phyloP scores from a whole-genome alignment of 1,140 invertebrate genomes.

The Heliconius congener region DNA sequence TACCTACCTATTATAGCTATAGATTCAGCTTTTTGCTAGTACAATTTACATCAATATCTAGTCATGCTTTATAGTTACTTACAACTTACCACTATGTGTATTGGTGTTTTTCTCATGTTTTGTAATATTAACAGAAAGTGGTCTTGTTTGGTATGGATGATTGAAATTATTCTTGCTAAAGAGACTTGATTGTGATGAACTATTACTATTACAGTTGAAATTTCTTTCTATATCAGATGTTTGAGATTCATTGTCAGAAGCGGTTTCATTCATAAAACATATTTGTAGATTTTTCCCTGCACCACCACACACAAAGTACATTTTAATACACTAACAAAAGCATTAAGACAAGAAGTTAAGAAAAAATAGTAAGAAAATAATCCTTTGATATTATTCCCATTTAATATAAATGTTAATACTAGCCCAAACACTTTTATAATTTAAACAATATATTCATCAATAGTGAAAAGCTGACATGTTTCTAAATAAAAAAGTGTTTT shows the following conservation, averaged over 20 bases:
- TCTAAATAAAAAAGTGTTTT: neutral
- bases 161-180: conserved; percentile 73
- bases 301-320: conserved; percentile 66
- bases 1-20: no score
- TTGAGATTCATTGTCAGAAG: conserved; percentile 90
- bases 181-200: conserved; percentile 65
- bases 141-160: conserved; percentile 78
- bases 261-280: conserved; percentile 97
- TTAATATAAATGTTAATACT: neutral
- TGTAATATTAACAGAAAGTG: conserved; percentile 74
- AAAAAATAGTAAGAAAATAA: neutral
- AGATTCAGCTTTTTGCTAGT: conserved; percentile 13
- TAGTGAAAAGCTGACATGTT: no score
- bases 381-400: neutral
- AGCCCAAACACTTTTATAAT: neutral
- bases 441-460: neutral
- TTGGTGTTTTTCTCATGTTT: conserved; percentile 71
- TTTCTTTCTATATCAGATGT: conserved; percentile 85
- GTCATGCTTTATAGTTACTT: conserved; percentile 27
- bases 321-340: conserved; percentile 11
- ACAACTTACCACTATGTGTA: conserved; percentile 65
- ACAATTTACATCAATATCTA: conserved; percentile 24
- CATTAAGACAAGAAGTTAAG: neutral
- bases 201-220: conserved; percentile 68
- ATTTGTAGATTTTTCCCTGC: conserved; percentile 95